Evolutionary conservation across 64 coral and sea anemone genomes (phyloP).

Genomic region (Dendrophyllia cribrosa): DNA sequence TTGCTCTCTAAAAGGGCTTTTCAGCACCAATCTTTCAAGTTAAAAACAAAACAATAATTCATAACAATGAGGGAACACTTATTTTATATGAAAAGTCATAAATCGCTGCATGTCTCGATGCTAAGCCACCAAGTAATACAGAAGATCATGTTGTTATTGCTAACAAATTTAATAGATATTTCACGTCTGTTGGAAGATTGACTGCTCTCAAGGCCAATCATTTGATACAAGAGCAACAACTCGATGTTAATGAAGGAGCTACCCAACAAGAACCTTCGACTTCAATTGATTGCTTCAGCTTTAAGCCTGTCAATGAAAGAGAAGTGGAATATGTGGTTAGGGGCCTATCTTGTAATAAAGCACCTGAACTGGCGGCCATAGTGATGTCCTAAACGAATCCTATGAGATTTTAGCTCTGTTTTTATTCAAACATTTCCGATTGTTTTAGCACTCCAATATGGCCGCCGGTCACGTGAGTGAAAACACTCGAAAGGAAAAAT

Average conservation of each 20-base stretch:
- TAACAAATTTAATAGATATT: conserved; percentile 55
- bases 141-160: conserved; percentile 52
- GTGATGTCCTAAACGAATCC: no score
- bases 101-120: background rate
- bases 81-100: background rate
- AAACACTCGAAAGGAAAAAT: no score
- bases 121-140: conserved; percentile 26
- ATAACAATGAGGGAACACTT: no score
- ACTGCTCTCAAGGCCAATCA: conserved; percentile 42
- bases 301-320: conserved; percentile 40
- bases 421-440: no score
- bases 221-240: conserved; percentile 25
- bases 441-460: no score
- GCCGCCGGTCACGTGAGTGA: no score
- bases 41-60: no score
- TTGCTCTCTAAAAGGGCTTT: no score
- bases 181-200: conserved; percentile 44
- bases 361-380: conserved; percentile 1
- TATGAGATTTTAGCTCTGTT: no score
- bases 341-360: conserved; percentile 48
- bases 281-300: conserved; percentile 22
- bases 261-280: conserved; percentile 28
- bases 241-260: conserved; percentile 1
- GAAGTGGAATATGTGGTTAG: conserved; percentile 35
- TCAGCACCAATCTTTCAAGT: no score